Conservation (phyloP, 2,113 vertebrate species). For the Platichthys stellatus region DNA sequence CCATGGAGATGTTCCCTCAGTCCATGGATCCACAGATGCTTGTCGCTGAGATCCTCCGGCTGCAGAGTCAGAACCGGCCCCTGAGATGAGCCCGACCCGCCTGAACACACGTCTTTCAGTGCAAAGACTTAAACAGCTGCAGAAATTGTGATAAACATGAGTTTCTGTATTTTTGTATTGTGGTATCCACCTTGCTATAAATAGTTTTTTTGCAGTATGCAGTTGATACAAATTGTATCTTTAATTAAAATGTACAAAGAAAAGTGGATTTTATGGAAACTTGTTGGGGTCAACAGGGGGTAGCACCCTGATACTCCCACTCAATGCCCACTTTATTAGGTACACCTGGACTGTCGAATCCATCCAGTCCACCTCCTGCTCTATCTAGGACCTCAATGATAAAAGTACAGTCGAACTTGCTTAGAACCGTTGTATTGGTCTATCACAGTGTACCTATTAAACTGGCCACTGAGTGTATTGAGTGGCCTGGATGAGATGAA, state of each 20-base stretch:
- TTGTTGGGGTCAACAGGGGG: background rate
- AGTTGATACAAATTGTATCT: slow-evolving; percentile 95
- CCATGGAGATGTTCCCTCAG: slow-evolving; percentile 89
- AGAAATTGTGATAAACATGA: slow-evolving; percentile 32
- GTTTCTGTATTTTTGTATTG: slow-evolving; percentile 55
- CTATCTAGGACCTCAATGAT: too few species aligned
- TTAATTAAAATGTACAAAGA: slow-evolving; percentile 36
- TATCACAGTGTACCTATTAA: background rate
- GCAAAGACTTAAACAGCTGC: slow-evolving; percentile 6
- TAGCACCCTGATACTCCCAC: background rate
- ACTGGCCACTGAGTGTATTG: background rate
- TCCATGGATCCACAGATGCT: slow-evolving; percentile 89
- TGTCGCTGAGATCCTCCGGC: slow-evolving; percentile 87
- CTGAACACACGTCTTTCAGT: slow-evolving; percentile 21
- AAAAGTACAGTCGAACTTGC: too few species aligned
- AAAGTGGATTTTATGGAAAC: background rate
- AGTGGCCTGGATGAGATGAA: background rate
- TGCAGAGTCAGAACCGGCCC: slow-evolving; percentile 82
- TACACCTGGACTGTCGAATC: too few species aligned
- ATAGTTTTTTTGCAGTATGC: slow-evolving; percentile 66
- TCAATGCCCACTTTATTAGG: too few species aligned
- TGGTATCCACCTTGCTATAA: slow-evolving; percentile 62
- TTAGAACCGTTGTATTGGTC: too few species aligned
- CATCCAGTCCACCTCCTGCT: too few species aligned
- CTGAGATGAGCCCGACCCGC: slow-evolving; percentile 61